Percentiles rank a stretch among this genome's conserved stretches.
Conservation (phyloP, 2,888 invertebrate genomes). For the Drosophila robusta region DNA sequence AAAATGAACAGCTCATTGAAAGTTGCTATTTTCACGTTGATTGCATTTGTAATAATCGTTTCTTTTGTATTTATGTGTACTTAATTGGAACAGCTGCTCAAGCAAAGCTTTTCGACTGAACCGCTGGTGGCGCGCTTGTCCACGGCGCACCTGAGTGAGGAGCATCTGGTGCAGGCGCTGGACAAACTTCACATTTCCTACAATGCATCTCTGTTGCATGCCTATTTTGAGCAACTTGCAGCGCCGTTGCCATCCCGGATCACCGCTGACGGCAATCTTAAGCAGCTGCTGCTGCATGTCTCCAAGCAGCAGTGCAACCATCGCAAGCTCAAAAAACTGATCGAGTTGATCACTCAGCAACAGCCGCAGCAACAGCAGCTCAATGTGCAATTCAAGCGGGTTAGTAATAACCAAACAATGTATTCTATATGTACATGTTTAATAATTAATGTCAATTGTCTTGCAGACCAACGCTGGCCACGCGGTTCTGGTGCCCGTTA, state of each 20-base stretch:
- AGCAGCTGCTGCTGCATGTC: slow-evolving; percentile 80
- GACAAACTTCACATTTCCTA: slow-evolving; percentile 83
- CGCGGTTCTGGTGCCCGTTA: slow-evolving; percentile 71
- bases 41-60: background rate
- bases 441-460: no score
- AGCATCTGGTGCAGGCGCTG: slow-evolving; percentile 83
- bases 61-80: background rate
- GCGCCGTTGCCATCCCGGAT: slow-evolving; percentile 30
- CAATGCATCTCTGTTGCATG: slow-evolving; percentile 78
- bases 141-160: slow-evolving; percentile 81
- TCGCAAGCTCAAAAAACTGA: slow-evolving; percentile 81
- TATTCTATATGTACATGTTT: no score
- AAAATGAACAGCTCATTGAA: no score
- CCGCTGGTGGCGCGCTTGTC: slow-evolving; percentile 79
- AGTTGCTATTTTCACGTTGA: no score
- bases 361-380: slow-evolving; percentile 74
- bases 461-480: slow-evolving; percentile 37
- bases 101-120: slow-evolving; percentile 73
- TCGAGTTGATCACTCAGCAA: slow-evolving; percentile 78
- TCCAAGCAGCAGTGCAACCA: slow-evolving; percentile 84
- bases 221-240: slow-evolving; percentile 66
- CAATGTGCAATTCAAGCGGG: slow-evolving; percentile 80
- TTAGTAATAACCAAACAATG: slow-evolving; percentile 40
- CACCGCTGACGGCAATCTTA: slow-evolving; percentile 68
- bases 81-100: slow-evolving; percentile 45